Evolutionary conservation across 2,113 vertebrate genomes (phyloP), one percentile per base, ranked within the genome.

Genomic region (Ursus arctos): DNA sequence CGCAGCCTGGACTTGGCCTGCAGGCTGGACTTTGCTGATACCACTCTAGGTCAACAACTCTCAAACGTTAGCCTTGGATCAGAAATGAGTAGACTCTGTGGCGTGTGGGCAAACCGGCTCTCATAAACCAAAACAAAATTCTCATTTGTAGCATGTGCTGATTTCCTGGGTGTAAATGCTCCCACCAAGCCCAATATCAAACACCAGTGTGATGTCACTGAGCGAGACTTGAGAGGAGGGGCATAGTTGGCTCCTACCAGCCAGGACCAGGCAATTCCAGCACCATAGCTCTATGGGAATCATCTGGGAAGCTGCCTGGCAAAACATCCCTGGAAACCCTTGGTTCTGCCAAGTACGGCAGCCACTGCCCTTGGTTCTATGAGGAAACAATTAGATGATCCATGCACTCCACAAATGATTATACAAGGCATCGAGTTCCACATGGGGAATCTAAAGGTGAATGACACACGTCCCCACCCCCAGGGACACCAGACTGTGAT

Each of bases 321-420:
- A 65, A 71, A 31, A 69, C 13, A 40, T 4, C 21, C 79, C 36
- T 83, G 26, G 74, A 57, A 61, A 85, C 67, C 77, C 77, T 33
- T 7, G 40, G 33, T 28, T 13, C 31, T 22, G 24, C 22, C 74
- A 9, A 40, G 51, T 8, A 21, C 5, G 13, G 53, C 49, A 47
- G 65, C 80, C 3, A 0, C n/a, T 22, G 49, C 5, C 43, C 21
- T 88, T 19, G 7, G 43, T 47, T 69, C 47, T 18, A 6, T 40
- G 18, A 65, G 51, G 31, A 95, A 88, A 40, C 4, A 43, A 36
- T 6, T 5, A 2, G 4, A 40, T 59, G 9, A 61, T 7, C 7
- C 53, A 67, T 11, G 91, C 69, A 80, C 59, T 82, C 57, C 86
- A 74, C 49, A 86, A 36, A 81, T 28, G 36, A 82, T 96, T 92